phyloP scores from a whole-genome alignment of 1,140 invertebrate species.

The Zaprionus vittiger region DNA sequence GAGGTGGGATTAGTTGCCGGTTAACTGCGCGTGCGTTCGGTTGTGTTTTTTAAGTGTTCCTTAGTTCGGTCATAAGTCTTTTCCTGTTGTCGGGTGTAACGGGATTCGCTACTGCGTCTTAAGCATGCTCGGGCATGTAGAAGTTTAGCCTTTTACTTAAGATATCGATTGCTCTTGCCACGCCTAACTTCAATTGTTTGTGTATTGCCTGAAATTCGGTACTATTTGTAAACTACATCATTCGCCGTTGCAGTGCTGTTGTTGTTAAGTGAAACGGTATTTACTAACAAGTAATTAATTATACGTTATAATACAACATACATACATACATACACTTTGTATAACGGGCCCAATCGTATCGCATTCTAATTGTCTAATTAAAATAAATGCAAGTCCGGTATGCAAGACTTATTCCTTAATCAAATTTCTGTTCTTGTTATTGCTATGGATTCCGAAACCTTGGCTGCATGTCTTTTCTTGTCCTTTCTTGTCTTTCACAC shows the following conservation, averaged over 20 bases:
- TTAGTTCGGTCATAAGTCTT: not conserved
- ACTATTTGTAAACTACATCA: not conserved
- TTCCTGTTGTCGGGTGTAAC: too few species aligned
- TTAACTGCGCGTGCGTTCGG: not conserved
- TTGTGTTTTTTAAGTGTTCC: not conserved
- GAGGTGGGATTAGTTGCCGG: not conserved
- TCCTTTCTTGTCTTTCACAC: not conserved
- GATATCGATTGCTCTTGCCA: not conserved
- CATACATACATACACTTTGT: too few species aligned
- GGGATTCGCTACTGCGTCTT: too few species aligned
- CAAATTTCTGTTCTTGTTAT: not conserved
- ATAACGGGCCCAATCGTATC: too few species aligned
- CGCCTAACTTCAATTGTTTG: not conserved
- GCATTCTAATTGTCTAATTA: not conserved
- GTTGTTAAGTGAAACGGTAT: not conserved
- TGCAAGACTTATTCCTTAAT: too few species aligned
- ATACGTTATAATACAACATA: too few species aligned
- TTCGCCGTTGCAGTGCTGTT: too few species aligned
- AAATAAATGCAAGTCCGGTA: not conserved
- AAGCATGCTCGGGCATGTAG: too few species aligned
- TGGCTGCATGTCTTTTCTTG: not conserved
- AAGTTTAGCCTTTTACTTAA: too few species aligned
- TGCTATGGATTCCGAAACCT: not conserved
- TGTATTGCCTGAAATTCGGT: not conserved
- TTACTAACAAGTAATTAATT: not conserved